Conservation (phyloP, 2,888 invertebrate species). For the Pterobdella sp. region DNA sequence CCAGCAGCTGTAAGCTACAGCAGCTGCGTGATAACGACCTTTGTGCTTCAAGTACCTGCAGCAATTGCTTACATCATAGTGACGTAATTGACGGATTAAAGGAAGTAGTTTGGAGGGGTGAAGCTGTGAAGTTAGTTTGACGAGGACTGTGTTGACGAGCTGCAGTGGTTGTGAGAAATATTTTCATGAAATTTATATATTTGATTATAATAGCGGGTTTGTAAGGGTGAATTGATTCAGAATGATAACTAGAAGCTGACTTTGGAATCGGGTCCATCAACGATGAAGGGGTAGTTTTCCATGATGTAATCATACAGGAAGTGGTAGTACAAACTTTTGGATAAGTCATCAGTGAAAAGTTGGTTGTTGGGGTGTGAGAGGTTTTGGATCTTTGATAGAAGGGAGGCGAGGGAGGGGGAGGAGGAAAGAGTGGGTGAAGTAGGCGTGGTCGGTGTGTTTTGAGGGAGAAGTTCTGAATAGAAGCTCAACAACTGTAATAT, state of each 20-base stretch:
- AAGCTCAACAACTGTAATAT: not conserved
- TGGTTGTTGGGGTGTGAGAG: not conserved
- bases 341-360: not conserved
- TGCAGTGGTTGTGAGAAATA: not conserved
- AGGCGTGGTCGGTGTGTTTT: not conserved
- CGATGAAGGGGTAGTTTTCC: not conserved
- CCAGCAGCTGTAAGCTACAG: not conserved
- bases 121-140: not conserved
- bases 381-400: not conserved
- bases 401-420: slow-evolving; percentile 7
- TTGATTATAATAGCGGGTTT: not conserved
- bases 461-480: not conserved
- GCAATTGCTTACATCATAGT: not conserved
- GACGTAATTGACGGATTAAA: not conserved
- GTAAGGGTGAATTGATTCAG: not conserved
- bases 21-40: slow-evolving; percentile 2
- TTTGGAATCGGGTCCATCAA: not conserved
- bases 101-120: slow-evolving; percentile 8
- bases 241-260: not conserved
- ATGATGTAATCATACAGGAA: slow-evolving; percentile 8
- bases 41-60: not conserved
- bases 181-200: not conserved
- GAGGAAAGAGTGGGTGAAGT: not conserved
- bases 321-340: not conserved
- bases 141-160: not conserved